A percentile compares a stretch with the other conserved stretches of the same genome.
These are phyloP conservation scores for Pissodes strobi DNA, from an alignment of 1,140 invertebrate genomes.

Conservation along the genomic window DNA sequence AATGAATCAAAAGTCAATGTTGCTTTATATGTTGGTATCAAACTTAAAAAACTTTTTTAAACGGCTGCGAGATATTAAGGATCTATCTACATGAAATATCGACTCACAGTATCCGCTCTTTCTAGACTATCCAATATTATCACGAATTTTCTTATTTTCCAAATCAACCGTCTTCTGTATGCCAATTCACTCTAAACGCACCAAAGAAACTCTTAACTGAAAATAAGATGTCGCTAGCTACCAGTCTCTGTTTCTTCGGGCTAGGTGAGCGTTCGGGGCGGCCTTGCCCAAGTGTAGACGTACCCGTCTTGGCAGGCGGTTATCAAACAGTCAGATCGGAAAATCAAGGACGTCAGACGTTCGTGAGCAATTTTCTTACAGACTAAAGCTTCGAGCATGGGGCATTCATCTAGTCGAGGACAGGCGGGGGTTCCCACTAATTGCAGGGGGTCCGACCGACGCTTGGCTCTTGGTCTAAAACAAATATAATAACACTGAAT, in stretches of 20 bases:
- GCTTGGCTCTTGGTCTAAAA: constrained; percentile 47
- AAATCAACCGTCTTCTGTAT: too few relatives aligned
- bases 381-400: constrained; percentile 92
- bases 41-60: too few relatives aligned
- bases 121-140: too few relatives aligned
- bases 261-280: constrained; percentile 53
- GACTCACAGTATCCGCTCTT: too few relatives aligned
- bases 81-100: too few relatives aligned
- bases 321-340: constrained; percentile 94
- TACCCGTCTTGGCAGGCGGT: constrained; percentile 98
- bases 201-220: too few relatives aligned
- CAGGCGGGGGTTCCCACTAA: constrained; percentile 88
- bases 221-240: constrained; percentile 5
- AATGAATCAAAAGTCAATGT: too few relatives aligned
- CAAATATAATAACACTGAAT: too few relatives aligned
- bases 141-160: too few relatives aligned
- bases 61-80: too few relatives aligned
- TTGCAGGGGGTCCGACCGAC: constrained; percentile 72
- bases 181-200: too few relatives aligned
- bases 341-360: constrained; percentile 90
- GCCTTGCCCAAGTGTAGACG: constrained; percentile 96
- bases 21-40: too few relatives aligned
- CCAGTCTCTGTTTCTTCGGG: neutral
- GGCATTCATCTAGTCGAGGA: constrained; percentile 94
- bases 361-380: constrained; percentile 98